Evolutionary conservation across 2,888 invertebrate species (phyloP), one percentile per base, ranked within the genome.

Genomic region (Oscheius myriophilus): DNA sequence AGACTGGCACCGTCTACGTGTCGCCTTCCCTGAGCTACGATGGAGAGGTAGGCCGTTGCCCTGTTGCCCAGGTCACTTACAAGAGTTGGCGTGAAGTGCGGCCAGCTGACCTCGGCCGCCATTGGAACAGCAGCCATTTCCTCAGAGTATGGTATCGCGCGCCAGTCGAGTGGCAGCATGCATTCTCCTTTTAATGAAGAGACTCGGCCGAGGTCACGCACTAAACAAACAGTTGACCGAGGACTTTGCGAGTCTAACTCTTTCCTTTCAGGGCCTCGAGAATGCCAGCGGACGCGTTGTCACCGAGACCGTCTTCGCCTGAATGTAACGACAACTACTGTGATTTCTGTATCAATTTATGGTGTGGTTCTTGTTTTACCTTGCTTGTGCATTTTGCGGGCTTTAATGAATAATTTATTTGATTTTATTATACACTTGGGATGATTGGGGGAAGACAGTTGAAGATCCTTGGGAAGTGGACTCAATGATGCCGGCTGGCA

Each of bases 121-220:
- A 25, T 46, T 61, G 46, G 33, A 33, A 33, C 33, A 33, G 33
- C 33, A 49, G 61, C 23, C 61, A 46, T 46, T 61, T 61, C 46
- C 61, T 49, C 33, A 49, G 49, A 39, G 61, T 61, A 61, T 61
- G 61, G 61, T 61, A 61, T 61, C 61, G 61, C 61, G 61, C 43
- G 58, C 18, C 46, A 61, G 49, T 49, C 49, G 46, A 46, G 61
- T 49, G 61, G 23, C 46, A 49, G 61, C 21, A 39, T 61, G 61
- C 49, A 61, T 61, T 61, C 61, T 61, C 49, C 61, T 46, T 61
- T 61, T 61, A 61, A 61, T 61, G 61, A 61, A 61, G 61, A 61
- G 49, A 46, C 26, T n/a, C 43, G 49, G 61, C 49, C 39, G 61
- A 61, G 61, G 61, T 61, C 61, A 61, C 25, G 61, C 49, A 21